phyloP scores from a whole-genome alignment of 2,113 vertebrate species.

The Clarias macrocephalus region DNA sequence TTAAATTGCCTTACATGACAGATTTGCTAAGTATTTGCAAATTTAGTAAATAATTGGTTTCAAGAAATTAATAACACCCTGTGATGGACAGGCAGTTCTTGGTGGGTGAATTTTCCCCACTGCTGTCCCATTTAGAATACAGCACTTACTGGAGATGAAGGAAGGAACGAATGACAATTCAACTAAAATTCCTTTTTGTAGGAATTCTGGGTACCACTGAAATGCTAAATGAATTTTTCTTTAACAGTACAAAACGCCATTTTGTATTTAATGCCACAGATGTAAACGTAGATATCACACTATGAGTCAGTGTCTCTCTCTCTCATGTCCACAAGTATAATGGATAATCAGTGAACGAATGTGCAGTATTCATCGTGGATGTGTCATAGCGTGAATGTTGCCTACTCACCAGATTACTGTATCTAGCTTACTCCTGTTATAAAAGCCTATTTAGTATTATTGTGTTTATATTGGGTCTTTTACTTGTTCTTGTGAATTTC shows the following conservation, averaged over 20 bases:
- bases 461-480: constrained; percentile 42
- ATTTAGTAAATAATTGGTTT: neutral
- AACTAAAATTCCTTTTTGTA: neutral
- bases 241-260: constrained; percentile 2
- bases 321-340: neutral
- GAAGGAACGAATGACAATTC: too few species aligned
- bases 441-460: constrained; percentile 43
- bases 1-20: neutral
- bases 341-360: constrained; percentile 17
- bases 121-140: neutral
- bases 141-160: neutral
- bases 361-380: constrained; percentile 32
- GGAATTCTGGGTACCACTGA: neutral
- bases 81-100: neutral
- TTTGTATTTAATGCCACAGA: constrained; percentile 26
- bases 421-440: constrained; percentile 40
- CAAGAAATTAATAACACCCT: neutral
- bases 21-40: neutral
- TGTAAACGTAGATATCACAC: neutral
- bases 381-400: constrained; percentile 24
- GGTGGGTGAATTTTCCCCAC: neutral
- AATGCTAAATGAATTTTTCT: constrained; percentile 3
- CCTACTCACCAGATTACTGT: constrained; percentile 16
- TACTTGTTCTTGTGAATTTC: constrained; percentile 49
- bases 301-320: neutral